These are phyloP conservation scores for Gambusia affinis DNA, from an alignment of 2,113 vertebrate species.

Conservation along the genomic window DNA sequence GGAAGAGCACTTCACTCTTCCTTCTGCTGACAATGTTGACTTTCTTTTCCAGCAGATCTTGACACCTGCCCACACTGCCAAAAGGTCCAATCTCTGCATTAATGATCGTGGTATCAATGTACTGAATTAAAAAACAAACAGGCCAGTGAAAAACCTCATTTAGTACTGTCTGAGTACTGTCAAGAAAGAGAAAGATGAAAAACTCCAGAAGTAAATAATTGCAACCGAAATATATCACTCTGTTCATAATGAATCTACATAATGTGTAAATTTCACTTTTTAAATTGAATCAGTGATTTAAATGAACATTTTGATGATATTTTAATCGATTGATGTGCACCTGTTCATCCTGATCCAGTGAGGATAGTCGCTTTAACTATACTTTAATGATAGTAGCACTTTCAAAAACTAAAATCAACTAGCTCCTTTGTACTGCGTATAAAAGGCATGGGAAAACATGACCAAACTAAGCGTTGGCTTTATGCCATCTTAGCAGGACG, in stretches of 20 bases:
- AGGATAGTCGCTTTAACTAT: conserved; percentile 41
- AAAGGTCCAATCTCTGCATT: not conserved
- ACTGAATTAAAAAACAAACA: not conserved
- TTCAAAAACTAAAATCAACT: conserved; percentile 57
- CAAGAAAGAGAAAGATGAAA: not conserved
- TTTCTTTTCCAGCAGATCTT: not conserved
- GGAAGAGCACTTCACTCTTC: not conserved
- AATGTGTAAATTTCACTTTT: not conserved
- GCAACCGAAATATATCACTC: not conserved
- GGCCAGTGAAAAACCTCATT: not conserved
- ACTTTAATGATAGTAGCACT: conserved; percentile 58
- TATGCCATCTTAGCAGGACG: conserved; percentile 54
- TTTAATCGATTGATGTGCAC: not conserved
- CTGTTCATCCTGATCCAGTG: conserved; percentile 39
- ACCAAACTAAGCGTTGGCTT: conserved; percentile 52
- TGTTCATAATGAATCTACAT: not conserved
- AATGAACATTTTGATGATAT: not conserved
- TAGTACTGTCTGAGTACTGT: not conserved
- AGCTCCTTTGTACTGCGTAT: conserved; percentile 53
- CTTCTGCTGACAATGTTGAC: not conserved
- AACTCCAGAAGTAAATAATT: not conserved
- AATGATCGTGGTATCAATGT: not conserved
- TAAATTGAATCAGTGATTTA: not conserved
- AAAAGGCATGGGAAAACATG: conserved; percentile 66
- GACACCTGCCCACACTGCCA: not conserved